phyloP scores from a whole-genome alignment of 1,140 invertebrate genomes.

The Drosophila sp. region DNA sequence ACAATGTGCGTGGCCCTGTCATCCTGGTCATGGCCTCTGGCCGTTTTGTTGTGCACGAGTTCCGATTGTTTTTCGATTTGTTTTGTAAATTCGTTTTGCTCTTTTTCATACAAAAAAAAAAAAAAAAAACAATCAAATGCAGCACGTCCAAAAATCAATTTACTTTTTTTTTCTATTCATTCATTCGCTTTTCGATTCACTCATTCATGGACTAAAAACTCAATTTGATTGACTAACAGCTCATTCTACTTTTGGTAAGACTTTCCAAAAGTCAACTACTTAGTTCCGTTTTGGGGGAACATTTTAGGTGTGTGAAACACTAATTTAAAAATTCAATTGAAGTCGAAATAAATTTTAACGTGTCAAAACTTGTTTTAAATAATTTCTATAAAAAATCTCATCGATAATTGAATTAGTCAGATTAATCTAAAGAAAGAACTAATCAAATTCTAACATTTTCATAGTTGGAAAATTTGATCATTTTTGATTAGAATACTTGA shows the following conservation, averaged over 20 bases:
- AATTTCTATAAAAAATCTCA: no score
- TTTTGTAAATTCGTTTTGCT: conserved; percentile 84
- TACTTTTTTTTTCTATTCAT: neutral
- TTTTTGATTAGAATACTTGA: no score
- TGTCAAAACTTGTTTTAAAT: no score
- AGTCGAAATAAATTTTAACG: no score
- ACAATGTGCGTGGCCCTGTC: conserved; percentile 21
- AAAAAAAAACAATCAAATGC: conserved; percentile 42
- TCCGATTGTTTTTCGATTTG: conserved; percentile 65
- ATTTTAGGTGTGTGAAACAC: no score
- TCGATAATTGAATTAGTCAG: no score
- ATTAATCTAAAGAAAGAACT: no score
- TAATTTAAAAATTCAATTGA: no score
- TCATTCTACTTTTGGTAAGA: neutral
- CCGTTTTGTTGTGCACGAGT: conserved; percentile 75
- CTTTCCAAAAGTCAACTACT: neutral
- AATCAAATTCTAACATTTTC: no score
- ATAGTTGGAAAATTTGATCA: no score
- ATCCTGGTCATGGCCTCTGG: conserved; percentile 40
- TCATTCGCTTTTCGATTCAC: conserved; percentile 31
- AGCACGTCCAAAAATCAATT: conserved; percentile 51
- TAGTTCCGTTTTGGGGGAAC: conserved; percentile 6
- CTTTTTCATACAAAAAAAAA: conserved; percentile 82
- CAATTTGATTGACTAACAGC: conserved; percentile 39
- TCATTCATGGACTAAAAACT: conserved; percentile 15